These are phyloP conservation scores for Caenorhabditis macrosperma DNA, from an alignment of 2,888 invertebrate species.

Conservation along the genomic window DNA sequence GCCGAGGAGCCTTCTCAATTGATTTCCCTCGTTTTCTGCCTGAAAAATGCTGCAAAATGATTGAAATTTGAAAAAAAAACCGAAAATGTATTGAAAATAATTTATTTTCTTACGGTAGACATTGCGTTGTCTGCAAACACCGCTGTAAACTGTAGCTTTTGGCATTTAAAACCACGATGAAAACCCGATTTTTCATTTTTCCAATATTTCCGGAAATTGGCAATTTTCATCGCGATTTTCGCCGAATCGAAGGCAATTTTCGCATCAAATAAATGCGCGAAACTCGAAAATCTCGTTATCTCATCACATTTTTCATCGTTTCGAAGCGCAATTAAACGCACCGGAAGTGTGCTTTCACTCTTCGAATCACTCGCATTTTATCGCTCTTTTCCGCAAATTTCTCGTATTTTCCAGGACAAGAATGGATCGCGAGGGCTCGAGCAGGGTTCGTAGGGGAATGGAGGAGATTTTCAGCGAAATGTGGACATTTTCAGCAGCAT, in stretches of 20 bases:
- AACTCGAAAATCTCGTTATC: slow-evolving; percentile 13
- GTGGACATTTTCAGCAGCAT: not conserved
- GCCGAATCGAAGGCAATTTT: not conserved
- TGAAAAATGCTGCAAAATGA: no score
- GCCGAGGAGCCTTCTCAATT: no score
- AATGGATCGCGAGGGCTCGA: slow-evolving; percentile 32
- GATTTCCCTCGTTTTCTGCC: no score
- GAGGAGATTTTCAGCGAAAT: not conserved
- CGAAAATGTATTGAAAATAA: no score
- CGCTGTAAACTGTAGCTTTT: not conserved
- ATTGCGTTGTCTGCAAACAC: not conserved
- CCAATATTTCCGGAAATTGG: not conserved
- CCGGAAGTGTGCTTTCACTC: slow-evolving; percentile 11
- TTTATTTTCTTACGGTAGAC: not conserved
- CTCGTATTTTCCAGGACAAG: not conserved
- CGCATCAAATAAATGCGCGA: not conserved
- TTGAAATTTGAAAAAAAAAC: no score
- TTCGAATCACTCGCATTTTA: not conserved
- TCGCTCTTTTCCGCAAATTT: not conserved
- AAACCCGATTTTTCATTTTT: no score
- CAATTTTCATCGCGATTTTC: not conserved
- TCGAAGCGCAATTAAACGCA: not conserved
- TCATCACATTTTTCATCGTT: slow-evolving; percentile 1
- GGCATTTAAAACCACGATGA: no score
- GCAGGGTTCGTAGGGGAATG: not conserved